Conservation (phyloP, 1,140 invertebrate genomes). For the Rhopalosiphum padi region DNA sequence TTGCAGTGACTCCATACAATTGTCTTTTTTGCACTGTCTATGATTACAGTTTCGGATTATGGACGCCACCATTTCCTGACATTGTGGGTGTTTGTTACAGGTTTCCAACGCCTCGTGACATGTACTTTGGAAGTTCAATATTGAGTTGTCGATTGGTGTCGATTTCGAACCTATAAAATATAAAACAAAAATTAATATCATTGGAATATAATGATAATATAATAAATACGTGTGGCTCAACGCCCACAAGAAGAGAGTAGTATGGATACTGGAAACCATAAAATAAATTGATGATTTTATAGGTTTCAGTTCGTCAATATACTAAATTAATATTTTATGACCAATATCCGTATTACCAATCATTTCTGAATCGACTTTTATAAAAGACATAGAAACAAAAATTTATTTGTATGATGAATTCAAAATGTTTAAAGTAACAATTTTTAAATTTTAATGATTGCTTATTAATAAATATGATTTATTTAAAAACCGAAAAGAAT, state of each 20-base stretch:
- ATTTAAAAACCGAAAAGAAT: not conserved
- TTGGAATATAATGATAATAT: not conserved
- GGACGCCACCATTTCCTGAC: constrained; percentile 76
- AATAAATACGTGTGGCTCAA: not conserved
- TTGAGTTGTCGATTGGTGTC: constrained; percentile 46
- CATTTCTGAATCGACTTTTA: not conserved
- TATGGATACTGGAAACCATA: not conserved
- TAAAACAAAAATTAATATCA: not conserved
- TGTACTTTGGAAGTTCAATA: constrained; percentile 72
- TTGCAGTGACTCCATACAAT: constrained; percentile 86
- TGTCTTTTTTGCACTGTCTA: constrained; percentile 75
- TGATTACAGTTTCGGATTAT: constrained; percentile 82
- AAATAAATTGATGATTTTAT: not conserved
- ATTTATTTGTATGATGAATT: too few species aligned
- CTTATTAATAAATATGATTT: not conserved
- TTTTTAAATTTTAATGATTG: too few species aligned
- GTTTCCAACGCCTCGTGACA: constrained; percentile 77
- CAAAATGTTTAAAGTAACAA: too few species aligned
- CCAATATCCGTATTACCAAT: not conserved
- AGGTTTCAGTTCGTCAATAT: not conserved
- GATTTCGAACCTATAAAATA: constrained; percentile 38
- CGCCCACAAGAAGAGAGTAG: not conserved
- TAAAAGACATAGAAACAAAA: not conserved
- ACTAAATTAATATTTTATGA: not conserved
- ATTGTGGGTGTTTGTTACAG: constrained; percentile 79